Evolutionary conservation across 1,140 invertebrate species (phyloP).

Genomic region (Anthonomus grandis): DNA sequence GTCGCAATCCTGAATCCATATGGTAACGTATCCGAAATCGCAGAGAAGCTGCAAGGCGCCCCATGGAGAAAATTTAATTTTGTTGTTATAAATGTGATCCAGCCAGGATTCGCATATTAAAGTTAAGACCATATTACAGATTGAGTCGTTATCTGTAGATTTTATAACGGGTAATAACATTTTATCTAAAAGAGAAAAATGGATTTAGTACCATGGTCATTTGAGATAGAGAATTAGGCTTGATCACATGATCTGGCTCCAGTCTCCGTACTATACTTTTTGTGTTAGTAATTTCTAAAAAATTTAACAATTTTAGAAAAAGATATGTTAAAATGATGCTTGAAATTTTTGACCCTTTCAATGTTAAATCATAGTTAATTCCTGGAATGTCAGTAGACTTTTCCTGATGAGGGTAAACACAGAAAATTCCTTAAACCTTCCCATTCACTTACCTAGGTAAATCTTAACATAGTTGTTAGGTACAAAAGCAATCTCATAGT

Average conservation of each 20-base stretch:
- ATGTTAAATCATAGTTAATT: too few relatives aligned
- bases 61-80: conserved; percentile 72
- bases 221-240: too few relatives aligned
- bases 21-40: conserved; percentile 71
- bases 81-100: conserved; percentile 75
- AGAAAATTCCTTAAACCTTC: too few relatives aligned
- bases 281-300: too few relatives aligned
- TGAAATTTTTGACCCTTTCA: too few relatives aligned
- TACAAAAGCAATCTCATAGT: conserved; percentile 45
- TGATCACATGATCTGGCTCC: too few relatives aligned
- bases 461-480: conserved; percentile 58
- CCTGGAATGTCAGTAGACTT: too few relatives aligned
- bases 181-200: conserved; percentile 57
- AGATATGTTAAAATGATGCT: too few relatives aligned
- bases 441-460: conserved; percentile 63
- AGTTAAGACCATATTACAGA: conserved; percentile 71
- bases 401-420: too few relatives aligned
- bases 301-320: too few relatives aligned
- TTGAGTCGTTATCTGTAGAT: conserved; percentile 67
- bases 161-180: conserved; percentile 69
- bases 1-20: conserved; percentile 63
- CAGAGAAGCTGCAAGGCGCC: conserved; percentile 62
- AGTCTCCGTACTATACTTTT: too few relatives aligned
- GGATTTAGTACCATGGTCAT: too few relatives aligned
- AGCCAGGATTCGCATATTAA: conserved; percentile 82